Evolutionary conservation across 92 coral and sea anemone species (phyloP).

Genomic region (Hydrozoanthus gracilis): DNA sequence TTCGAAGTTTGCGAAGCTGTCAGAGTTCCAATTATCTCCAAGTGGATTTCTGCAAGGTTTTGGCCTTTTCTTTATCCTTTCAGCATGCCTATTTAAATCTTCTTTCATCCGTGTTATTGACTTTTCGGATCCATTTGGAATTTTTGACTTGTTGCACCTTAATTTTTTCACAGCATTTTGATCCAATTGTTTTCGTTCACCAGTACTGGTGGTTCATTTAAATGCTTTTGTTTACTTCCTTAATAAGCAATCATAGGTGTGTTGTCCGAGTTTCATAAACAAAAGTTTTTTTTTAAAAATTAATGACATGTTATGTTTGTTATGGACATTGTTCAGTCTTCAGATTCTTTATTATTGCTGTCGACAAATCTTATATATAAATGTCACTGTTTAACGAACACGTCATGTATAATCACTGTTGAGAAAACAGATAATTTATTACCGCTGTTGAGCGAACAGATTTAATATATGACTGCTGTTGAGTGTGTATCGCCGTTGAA

Average conservation of each 20-base stretch:
- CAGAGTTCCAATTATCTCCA: background rate
- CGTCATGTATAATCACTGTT: background rate
- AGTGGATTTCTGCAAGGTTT: background rate
- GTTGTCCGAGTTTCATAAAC: background rate
- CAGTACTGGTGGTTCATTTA: constrained; percentile 9
- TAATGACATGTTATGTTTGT: background rate
- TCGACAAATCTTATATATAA: background rate
- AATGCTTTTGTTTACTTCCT: background rate
- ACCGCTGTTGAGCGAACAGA: background rate
- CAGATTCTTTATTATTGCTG: background rate
- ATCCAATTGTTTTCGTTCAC: background rate
- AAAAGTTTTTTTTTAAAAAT: background rate
- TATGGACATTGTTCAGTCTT: background rate
- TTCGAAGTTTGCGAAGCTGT: background rate
- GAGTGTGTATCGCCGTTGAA: no score
- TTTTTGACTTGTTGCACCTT: background rate
- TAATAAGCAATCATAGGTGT: background rate
- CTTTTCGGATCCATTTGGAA: no score
- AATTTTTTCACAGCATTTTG: background rate
- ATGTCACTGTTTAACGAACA: background rate
- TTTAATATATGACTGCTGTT: no score
- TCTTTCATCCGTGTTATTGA: no score
- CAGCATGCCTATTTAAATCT: background rate
- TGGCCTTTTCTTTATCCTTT: background rate
- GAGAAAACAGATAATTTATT: background rate